phyloP scores from a whole-genome alignment of 2,888 invertebrate genomes.

The Leptopilina syphax region DNA sequence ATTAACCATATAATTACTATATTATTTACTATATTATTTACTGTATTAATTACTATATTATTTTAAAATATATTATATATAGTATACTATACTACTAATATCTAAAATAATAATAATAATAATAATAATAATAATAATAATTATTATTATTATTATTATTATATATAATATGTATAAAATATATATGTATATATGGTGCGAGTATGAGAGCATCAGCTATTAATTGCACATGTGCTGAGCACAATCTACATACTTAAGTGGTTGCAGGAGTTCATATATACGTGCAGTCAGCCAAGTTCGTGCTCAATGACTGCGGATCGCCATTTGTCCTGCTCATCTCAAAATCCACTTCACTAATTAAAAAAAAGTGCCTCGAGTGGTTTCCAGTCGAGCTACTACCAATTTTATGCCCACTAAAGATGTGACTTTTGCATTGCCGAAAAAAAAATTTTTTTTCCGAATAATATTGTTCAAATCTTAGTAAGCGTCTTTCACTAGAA shows the following conservation, averaged over 20 bases:
- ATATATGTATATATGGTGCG: constrained; percentile 46
- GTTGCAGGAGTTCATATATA: constrained; percentile 53
- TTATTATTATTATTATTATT: too few relatives aligned
- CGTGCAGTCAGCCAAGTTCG: constrained; percentile 38
- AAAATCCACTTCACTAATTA: constrained; percentile 38
- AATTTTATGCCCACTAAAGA: constrained; percentile 2
- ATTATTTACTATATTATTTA: too few relatives aligned
- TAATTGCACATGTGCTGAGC: constrained; percentile 70
- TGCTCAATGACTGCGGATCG: constrained; percentile 40
- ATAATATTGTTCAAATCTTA: too few relatives aligned
- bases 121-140: too few relatives aligned
- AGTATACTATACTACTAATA: too few relatives aligned
- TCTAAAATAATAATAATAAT: too few relatives aligned
- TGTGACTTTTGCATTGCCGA: neutral
- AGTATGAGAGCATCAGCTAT: constrained; percentile 67
- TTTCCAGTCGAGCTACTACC: constrained; percentile 16
- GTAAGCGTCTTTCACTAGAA: too few relatives aligned
- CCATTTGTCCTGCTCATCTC: constrained; percentile 35
- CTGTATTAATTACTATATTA: too few relatives aligned
- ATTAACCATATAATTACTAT: too few relatives aligned
- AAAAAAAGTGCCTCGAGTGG: constrained; percentile 33
- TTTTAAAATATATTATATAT: too few relatives aligned
- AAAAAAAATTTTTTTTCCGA: too few relatives aligned
- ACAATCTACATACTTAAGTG: constrained; percentile 72
- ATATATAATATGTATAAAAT: too few relatives aligned